Percentiles rank a stretch among this genome's conserved stretches.
Conservation (phyloP, 2,113 vertebrate genomes). For the Miniopterus natalensis region DNA sequence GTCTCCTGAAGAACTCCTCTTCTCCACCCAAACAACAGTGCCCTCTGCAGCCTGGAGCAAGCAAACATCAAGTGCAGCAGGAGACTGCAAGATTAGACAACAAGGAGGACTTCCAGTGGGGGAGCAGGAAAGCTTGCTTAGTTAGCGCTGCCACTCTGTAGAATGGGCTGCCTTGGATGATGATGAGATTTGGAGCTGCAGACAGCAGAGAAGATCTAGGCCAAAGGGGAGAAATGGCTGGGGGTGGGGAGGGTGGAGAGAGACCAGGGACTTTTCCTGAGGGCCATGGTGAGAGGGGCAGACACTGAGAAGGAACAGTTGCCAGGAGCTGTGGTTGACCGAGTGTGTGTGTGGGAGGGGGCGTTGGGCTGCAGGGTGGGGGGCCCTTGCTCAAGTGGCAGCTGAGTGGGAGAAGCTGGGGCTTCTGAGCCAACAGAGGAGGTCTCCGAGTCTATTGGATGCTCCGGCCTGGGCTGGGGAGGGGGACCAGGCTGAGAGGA, state of each 20-base stretch:
- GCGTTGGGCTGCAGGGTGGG: background rate
- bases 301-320: background rate
- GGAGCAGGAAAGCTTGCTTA: rapidly evolving
- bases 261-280: background rate
- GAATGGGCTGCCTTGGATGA: background rate
- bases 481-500: background rate
- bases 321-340: background rate
- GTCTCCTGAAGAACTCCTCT: background rate
- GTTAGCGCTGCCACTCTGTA: background rate
- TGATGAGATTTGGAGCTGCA: background rate
- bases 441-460: background rate
- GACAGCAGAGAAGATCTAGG: background rate
- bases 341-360: too few species aligned
- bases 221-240: background rate
- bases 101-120: conserved; percentile 16
- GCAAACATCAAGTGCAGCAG: background rate
- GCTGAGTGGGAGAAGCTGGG: too few species aligned
- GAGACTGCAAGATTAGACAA: background rate
- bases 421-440: background rate
- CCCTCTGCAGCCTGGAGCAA: background rate
- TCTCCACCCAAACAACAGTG: background rate
- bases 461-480: background rate
- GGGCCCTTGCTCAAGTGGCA: background rate
- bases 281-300: background rate
- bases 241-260: background rate